A percentile compares a stretch with the other conserved stretches of the same genome.
phyloP scores from a whole-genome alignment of 35 echinoderm and acorn worm species.

The Anneissia japonica region DNA sequence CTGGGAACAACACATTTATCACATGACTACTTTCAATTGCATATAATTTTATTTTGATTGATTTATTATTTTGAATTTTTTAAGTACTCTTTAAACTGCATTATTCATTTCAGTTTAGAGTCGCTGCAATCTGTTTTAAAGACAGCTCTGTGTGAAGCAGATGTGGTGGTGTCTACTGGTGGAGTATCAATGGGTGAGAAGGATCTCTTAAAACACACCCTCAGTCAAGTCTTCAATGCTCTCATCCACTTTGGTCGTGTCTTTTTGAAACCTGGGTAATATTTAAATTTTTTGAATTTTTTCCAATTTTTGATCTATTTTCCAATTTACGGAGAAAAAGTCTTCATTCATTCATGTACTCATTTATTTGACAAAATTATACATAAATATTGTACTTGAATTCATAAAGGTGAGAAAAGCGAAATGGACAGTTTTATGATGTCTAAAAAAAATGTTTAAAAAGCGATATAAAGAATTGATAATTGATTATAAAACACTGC shows the following conservation, averaged over 20 bases:
- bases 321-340: not conserved
- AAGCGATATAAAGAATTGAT: no score
- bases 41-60: no score
- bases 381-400: not conserved
- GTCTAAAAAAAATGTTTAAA: no score
- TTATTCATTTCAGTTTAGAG: conserved; percentile 55
- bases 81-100: no score
- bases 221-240: conserved; percentile 57
- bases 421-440: no score
- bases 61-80: no score
- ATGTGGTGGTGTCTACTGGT: conserved; percentile 81
- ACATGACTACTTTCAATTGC: no score
- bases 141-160: conserved; percentile 51
- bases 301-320: not conserved
- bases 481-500: no score
- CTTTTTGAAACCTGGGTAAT: conserved; percentile 87
- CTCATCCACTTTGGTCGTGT: conserved; percentile 83
- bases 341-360: not conserved
- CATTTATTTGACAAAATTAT: not conserved
- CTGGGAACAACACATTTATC: no score
- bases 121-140: conserved; percentile 42
- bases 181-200: conserved; percentile 98
- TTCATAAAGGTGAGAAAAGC: not conserved
- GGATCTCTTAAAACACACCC: conserved; percentile 75
- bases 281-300: not conserved